Evolutionary conservation across 2,797 vertebrate genomes (phyloP).

Genomic region (Mionectes olivaceus): DNA sequence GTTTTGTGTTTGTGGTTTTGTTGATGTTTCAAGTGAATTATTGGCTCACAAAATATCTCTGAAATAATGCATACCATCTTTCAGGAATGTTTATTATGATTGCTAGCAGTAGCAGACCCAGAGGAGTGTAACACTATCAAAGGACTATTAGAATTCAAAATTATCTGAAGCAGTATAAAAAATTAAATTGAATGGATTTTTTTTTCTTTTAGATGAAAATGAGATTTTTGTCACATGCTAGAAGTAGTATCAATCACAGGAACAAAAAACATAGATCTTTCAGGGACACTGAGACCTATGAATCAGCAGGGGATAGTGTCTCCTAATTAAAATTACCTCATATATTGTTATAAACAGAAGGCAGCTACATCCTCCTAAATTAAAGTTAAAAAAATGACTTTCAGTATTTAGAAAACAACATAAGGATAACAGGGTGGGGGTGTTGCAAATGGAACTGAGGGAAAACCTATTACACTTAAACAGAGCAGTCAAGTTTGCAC

Average conservation of each 20-base stretch:
- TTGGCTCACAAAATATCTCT: background rate
- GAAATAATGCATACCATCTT: background rate
- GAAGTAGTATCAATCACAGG: background rate
- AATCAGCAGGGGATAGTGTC: background rate
- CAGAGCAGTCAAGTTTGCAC: background rate
- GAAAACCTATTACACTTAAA: background rate
- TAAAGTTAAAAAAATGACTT: background rate
- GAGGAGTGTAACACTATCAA: background rate
- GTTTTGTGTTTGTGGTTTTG: accelerated
- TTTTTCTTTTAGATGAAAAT: background rate
- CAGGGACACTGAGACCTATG: background rate
- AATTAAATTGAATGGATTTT: background rate
- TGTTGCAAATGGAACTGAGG: background rate
- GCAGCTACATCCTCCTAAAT: background rate
- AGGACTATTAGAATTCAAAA: background rate
- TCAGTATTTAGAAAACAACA: background rate
- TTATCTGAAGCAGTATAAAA: background rate
- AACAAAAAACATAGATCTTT: background rate
- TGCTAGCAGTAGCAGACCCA: background rate
- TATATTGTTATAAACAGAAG: background rate
- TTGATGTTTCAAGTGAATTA: background rate
- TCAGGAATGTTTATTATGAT: background rate
- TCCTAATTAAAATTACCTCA: background rate
- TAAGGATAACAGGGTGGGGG: background rate
- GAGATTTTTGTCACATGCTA: background rate